These are phyloP conservation scores for Molossus molossus DNA, from an alignment of 2,797 vertebrate genomes.

Conservation along the genomic window DNA sequence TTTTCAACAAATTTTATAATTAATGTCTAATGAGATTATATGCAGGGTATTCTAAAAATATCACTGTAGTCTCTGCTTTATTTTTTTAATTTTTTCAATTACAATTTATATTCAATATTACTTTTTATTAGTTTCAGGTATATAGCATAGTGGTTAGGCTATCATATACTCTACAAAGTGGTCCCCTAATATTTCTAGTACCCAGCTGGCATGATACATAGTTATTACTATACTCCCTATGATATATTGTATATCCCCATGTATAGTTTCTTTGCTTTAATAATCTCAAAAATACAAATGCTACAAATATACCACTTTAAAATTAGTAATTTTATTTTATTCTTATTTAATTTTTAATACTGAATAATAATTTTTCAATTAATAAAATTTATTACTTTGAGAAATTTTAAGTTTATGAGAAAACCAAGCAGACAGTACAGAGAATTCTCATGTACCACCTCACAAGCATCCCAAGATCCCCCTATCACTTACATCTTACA, in stretches of 20 bases:
- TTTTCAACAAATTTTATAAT: background rate
- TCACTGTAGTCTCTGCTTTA: background rate
- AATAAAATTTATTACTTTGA: background rate
- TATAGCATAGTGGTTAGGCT: background rate
- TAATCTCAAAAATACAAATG: conserved; percentile 14
- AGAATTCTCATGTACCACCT: background rate
- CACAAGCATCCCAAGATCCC: background rate
- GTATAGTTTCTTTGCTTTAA: background rate
- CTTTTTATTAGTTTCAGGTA: background rate
- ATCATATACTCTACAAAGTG: background rate
- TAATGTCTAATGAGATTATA: background rate
- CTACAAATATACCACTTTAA: background rate
- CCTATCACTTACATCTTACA: background rate
- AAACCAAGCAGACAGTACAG: background rate
- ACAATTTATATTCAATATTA: background rate
- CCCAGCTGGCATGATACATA: no score
- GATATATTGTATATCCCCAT: background rate
- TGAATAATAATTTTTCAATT: background rate
- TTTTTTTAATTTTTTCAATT: background rate
- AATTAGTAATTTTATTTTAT: background rate
- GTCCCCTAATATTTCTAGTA: background rate
- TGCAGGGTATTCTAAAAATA: background rate
- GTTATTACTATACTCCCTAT: background rate
- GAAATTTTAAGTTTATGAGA: background rate
- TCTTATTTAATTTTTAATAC: background rate